These are phyloP conservation scores for Cylindroiulus punctatus DNA, from an alignment of 2,888 invertebrate species.

Conservation along the genomic window DNA sequence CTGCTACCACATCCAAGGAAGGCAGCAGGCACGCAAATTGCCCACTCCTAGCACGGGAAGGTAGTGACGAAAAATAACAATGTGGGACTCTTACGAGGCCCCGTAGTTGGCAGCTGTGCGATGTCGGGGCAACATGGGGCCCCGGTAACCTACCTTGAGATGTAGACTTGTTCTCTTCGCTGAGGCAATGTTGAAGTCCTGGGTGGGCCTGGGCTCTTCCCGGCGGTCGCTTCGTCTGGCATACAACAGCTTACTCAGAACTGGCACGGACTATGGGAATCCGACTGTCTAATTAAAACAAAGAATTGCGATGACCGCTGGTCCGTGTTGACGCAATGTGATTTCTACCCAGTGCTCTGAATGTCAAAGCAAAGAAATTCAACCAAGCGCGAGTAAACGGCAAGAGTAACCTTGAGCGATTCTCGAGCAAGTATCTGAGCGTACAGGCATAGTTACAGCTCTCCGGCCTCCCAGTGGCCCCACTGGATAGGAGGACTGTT, in stretches of 20 bases:
- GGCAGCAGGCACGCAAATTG: slow-evolving; percentile 77
- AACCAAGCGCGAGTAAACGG: slow-evolving; percentile 74
- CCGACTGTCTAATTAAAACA: too few relatives aligned
- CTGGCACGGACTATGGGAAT: too few relatives aligned
- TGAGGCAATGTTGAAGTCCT: too few relatives aligned
- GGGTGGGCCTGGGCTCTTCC: too few relatives aligned
- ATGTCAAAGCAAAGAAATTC: slow-evolving; percentile 76
- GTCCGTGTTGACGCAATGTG: too few relatives aligned
- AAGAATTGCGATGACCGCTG: too few relatives aligned
- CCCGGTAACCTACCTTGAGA: too few relatives aligned
- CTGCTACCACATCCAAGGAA: too few relatives aligned
- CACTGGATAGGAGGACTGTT: background rate
- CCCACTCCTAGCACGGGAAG: slow-evolving; percentile 70
- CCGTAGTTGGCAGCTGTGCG: slow-evolving; percentile 72
- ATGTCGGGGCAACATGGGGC: too few relatives aligned
- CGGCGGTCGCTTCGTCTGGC: too few relatives aligned
- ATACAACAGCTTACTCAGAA: too few relatives aligned
- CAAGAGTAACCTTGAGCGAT: slow-evolving; percentile 66
- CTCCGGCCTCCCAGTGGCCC: background rate
- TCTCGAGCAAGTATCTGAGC: background rate
- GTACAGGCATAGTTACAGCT: background rate
- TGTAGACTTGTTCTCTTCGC: too few relatives aligned
- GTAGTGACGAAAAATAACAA: slow-evolving; percentile 77
- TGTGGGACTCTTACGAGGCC: slow-evolving; percentile 72
- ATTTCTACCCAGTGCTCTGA: slow-evolving; percentile 76